Conservation (phyloP, 1,140 invertebrate genomes). For the Chironomus tepperi region DNA sequence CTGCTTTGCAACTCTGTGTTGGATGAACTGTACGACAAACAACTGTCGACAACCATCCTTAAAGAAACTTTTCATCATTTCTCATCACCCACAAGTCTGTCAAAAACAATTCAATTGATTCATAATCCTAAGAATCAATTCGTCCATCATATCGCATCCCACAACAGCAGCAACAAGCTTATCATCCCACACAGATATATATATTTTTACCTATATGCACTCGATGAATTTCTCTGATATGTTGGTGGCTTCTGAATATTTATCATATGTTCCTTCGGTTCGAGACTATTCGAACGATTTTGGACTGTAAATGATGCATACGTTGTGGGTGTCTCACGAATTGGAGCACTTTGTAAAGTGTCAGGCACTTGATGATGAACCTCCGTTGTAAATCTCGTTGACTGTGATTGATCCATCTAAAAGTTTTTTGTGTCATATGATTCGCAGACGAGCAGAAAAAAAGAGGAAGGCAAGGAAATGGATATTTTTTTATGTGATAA, state of each 20-base stretch:
- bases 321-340: conserved; percentile 33
- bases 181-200: too few relatives aligned
- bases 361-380: conserved; percentile 40
- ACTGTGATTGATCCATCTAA: conserved; percentile 31
- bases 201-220: not conserved
- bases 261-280: conserved; percentile 29
- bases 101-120: too few relatives aligned
- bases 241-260: not conserved
- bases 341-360: conserved; percentile 37
- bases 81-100: not conserved
- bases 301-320: conserved; percentile 37
- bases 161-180: too few relatives aligned
- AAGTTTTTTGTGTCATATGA: not conserved
- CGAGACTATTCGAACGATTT: conserved; percentile 35
- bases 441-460: too few relatives aligned
- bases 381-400: conserved; percentile 39
- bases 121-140: too few relatives aligned
- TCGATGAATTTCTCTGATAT: not conserved
- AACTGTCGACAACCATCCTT: not conserved
- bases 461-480: not conserved
- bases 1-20: too few relatives aligned
- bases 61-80: not conserved
- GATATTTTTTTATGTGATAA: not conserved
- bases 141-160: too few relatives aligned
- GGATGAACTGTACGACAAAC: too few relatives aligned